phyloP scores from a whole-genome alignment of 2,797 vertebrate species.

The Coreius guichenoti region DNA sequence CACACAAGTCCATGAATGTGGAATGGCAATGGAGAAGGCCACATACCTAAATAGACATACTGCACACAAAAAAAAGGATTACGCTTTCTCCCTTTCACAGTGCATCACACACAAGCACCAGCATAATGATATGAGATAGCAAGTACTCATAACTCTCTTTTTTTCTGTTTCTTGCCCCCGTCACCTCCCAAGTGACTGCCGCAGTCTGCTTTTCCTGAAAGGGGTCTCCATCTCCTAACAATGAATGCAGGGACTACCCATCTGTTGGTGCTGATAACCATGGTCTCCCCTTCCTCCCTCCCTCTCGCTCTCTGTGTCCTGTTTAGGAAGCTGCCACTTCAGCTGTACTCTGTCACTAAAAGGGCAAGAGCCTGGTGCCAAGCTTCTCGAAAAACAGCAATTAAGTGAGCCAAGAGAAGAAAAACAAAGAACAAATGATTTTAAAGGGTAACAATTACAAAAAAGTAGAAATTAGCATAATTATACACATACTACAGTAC shows the following conservation, averaged over 20 bases:
- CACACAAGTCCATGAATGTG: neutral
- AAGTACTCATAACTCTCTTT: conserved; percentile 25
- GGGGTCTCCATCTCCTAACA: conserved; percentile 53
- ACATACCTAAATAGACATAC: neutral
- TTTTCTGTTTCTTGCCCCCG: conserved; percentile 22
- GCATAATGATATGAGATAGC: conserved; percentile 12
- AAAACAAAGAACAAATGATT: conserved; percentile 18
- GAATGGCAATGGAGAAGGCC: neutral
- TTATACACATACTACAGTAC: neutral
- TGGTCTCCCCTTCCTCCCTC: neutral
- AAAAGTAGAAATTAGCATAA: neutral
- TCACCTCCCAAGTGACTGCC: conserved; percentile 34
- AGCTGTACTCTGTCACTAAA: conserved; percentile 30
- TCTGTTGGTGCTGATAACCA: conserved; percentile 59
- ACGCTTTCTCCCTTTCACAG: neutral
- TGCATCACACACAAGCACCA: neutral
- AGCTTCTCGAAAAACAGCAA: neutral
- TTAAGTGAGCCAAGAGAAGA: conserved; percentile 4
- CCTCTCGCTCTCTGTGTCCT: neutral
- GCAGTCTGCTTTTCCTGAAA: conserved; percentile 40
- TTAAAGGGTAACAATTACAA: conserved; percentile 1
- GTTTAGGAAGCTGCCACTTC: conserved; percentile 19
- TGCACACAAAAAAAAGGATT: conserved; percentile 7
- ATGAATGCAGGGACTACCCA: conserved; percentile 46
- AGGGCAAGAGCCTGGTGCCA: conserved; percentile 35